phyloP scores from a whole-genome alignment of 2,113 vertebrate genomes.

The Odobenus rosmarus region DNA sequence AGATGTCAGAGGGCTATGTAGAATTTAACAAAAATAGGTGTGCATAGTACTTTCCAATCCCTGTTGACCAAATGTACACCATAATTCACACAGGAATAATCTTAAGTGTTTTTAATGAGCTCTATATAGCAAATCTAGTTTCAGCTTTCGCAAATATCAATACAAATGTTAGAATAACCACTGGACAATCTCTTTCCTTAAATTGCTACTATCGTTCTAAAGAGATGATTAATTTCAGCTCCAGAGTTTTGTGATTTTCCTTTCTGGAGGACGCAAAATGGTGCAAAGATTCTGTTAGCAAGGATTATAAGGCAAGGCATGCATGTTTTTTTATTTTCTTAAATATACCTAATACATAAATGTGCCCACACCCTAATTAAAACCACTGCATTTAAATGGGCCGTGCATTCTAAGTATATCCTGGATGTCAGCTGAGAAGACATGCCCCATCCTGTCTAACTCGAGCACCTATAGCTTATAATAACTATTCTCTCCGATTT shows the following conservation, averaged over 20 bases:
- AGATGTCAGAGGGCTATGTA: background rate
- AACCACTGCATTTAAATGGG: conserved; percentile 12
- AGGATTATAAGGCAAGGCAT: conserved; percentile 1
- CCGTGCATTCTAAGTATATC: conserved; percentile 41
- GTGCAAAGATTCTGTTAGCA: background rate
- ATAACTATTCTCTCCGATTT: background rate
- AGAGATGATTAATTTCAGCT: background rate
- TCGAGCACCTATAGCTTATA: background rate
- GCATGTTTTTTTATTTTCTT: background rate
- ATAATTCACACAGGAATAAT: background rate
- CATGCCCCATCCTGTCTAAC: background rate
- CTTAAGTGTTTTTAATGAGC: conserved; percentile 34
- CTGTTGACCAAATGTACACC: background rate
- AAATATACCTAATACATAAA: background rate
- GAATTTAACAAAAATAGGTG: background rate
- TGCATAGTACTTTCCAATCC: background rate
- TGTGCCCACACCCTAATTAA: conserved; percentile 33
- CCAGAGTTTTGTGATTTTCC: background rate
- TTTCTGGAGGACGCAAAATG: conserved; percentile 25
- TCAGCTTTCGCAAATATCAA: background rate
- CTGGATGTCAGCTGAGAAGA: conserved; percentile 45
- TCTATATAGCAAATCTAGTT: background rate
- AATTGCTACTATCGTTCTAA: background rate
- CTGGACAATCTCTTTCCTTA: background rate
- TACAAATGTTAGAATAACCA: conserved; percentile 37